These are phyloP conservation scores for Polypedilum vanderplanki DNA, from an alignment of 1,140 invertebrate species.

Conservation along the genomic window DNA sequence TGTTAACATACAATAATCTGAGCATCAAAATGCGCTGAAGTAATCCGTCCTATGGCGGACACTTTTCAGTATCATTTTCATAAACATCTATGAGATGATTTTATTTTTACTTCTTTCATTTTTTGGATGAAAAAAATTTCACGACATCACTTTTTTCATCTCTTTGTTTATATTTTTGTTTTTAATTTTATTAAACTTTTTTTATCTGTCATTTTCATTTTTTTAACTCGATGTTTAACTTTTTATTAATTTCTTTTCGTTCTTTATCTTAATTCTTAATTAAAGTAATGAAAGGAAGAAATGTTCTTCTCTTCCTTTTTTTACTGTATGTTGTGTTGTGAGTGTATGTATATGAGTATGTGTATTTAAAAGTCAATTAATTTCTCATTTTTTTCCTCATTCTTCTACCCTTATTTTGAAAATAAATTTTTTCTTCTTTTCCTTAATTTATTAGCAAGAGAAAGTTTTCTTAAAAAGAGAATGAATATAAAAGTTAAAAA, in stretches of 20 bases:
- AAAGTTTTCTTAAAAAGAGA: no score
- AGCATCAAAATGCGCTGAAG: no score
- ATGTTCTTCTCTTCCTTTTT: neutral
- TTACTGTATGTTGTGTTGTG: neutral
- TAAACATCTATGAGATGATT: conserved; percentile 9
- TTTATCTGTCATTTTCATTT: neutral
- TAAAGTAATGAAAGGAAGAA: neutral
- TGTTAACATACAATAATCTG: no score
- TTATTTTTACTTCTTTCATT: no score
- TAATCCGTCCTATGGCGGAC: no score
- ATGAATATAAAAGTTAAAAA: no score
- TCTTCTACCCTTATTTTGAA: neutral
- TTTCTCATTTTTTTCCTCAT: neutral
- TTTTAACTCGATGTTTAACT: neutral
- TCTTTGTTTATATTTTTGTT: neutral
- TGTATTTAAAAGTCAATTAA: neutral
- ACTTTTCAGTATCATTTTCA: no score
- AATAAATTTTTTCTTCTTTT: no score
- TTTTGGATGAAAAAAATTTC: neutral
- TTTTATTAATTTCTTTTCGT: neutral
- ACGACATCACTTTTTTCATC: neutral
- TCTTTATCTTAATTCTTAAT: neutral
- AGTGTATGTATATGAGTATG: no score
- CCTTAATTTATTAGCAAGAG: no score
- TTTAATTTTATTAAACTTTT: neutral